Conservation (phyloP, 2,113 vertebrate species). For the Thunnus maccoyii region DNA sequence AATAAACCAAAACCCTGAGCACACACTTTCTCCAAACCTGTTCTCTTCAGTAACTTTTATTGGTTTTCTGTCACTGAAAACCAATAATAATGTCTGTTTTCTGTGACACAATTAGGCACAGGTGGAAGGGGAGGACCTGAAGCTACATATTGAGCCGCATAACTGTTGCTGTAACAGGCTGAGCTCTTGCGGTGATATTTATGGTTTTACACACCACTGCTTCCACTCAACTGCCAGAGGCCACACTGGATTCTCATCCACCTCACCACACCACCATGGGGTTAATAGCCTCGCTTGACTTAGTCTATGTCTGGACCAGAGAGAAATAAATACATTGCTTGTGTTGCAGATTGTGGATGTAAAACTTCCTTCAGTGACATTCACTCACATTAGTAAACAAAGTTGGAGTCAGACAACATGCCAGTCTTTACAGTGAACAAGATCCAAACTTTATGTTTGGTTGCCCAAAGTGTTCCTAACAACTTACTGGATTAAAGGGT, state of each 20-base stretch:
- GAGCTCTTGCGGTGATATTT: background rate
- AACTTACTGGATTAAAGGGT: no score
- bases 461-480: no score
- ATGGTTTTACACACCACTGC: background rate
- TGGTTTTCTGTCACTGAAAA: background rate
- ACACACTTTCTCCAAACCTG: conserved; percentile 3
- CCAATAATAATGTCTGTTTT: no score
- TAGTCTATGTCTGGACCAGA: background rate
- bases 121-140: background rate
- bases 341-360: no score
- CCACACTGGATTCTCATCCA: background rate
- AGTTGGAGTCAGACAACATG: no score
- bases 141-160: background rate
- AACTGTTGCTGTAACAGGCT: no score
- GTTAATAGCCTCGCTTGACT: background rate
- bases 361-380: no score
- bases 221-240: background rate
- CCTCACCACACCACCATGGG: background rate
- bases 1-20: conserved; percentile 30
- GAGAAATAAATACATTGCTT: background rate
- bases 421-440: no score
- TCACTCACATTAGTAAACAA: background rate
- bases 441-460: no score
- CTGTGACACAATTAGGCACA: background rate
- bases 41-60: background rate